Evolutionary conservation across 2,113 vertebrate species (phyloP).

Genomic region (Epinephelus fuscoguttatus): DNA sequence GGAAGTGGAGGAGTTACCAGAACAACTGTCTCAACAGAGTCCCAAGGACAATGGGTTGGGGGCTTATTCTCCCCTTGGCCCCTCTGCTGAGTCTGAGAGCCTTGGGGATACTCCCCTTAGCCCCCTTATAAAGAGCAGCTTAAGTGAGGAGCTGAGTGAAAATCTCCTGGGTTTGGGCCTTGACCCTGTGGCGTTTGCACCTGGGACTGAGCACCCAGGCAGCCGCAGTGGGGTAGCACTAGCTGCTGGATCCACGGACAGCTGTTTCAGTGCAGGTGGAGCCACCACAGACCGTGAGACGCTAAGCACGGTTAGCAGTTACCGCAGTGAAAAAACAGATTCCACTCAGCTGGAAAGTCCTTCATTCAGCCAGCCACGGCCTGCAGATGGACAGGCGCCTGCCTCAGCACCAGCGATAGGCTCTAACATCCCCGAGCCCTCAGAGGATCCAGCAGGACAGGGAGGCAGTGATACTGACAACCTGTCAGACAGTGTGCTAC

Average conservation of each 20-base stretch:
- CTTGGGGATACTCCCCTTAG: conserved; percentile 90
- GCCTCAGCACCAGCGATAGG: conserved; percentile 57
- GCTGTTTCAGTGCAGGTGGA: conserved; percentile 89
- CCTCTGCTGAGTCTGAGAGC: conserved; percentile 85
- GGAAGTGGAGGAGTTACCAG: conserved; percentile 60
- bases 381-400: conserved; percentile 48
- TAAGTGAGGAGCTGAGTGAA: conserved; percentile 91
- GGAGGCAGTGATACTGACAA: conserved; percentile 89
- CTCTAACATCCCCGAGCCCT: conserved; percentile 36
- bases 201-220: conserved; percentile 78
- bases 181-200: conserved; percentile 81
- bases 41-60: conserved; percentile 68
- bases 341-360: conserved; percentile 93
- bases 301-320: conserved; percentile 90
- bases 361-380: conserved; percentile 79
- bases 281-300: conserved; percentile 89
- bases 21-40: conserved; percentile 59
- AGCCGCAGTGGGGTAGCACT: conserved; percentile 83
- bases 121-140: conserved; percentile 90
- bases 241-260: conserved; percentile 91
- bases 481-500: conserved; percentile 87
- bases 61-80: conserved; percentile 80
- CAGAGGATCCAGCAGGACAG: conserved; percentile 65
- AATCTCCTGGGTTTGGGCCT: conserved; percentile 89
- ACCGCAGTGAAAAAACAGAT: conserved; percentile 92